Evolutionary conservation across 2,113 vertebrate species (phyloP).

Genomic region (Circaetus cinerascens): DNA sequence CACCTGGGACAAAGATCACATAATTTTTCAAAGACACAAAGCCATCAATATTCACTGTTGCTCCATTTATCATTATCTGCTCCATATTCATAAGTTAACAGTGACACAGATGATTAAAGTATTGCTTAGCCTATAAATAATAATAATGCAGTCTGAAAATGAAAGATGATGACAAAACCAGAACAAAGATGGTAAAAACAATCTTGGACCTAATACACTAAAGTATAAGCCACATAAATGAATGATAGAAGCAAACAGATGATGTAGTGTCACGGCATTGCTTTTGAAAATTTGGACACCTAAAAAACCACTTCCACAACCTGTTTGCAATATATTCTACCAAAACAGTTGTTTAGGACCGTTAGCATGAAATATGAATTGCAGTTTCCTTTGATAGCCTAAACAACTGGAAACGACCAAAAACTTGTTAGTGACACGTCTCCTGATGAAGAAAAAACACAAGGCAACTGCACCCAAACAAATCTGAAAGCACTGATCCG

Average conservation of each 20-base stretch:
- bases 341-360: neutral
- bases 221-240: neutral
- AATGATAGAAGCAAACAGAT: neutral
- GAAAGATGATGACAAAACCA: conserved; percentile 55
- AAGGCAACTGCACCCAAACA: neutral
- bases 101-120: conserved; percentile 67
- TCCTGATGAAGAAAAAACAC: neutral
- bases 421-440: neutral
- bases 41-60: conserved; percentile 62
- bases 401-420: neutral
- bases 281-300: neutral
- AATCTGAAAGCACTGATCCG: too few species aligned
- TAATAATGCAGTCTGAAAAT: conserved; percentile 56
- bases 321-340: neutral
- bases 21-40: conserved; percentile 40
- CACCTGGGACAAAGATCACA: conserved; percentile 38
- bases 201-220: neutral
- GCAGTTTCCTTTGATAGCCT: neutral
- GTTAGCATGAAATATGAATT: neutral
- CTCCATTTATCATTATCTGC: conserved; percentile 62
- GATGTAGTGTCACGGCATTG: neutral
- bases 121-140: conserved; percentile 66
- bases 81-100: conserved; percentile 67
- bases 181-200: conserved; percentile 35
- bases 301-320: neutral